phyloP scores from a whole-genome alignment of 2,888 invertebrate genomes.

The Xiphydria camelus region DNA sequence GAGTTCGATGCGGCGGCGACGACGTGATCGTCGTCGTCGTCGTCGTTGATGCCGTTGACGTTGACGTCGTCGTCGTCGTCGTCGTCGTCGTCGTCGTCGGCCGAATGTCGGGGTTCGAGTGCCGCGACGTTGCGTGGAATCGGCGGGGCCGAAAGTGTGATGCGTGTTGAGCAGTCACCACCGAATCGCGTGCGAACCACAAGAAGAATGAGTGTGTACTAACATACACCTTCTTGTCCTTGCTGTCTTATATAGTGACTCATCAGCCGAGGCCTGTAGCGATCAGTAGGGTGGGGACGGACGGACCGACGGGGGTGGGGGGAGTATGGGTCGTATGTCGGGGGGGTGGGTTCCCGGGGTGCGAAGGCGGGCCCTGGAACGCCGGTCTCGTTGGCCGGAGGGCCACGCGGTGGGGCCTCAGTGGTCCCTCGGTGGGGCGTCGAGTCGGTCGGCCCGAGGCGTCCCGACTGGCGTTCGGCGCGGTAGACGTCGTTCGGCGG shows the following conservation, averaged over 20 bases:
- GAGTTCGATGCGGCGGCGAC: too few relatives aligned
- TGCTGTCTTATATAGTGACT: slow-evolving; percentile 58
- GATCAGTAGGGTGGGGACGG: slow-evolving; percentile 13
- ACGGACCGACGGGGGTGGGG: slow-evolving; percentile 25
- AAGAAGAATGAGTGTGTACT: slow-evolving; percentile 55
- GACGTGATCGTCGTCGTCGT: too few relatives aligned
- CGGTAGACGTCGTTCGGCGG: slow-evolving; percentile 17
- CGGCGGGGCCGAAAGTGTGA: neutral
- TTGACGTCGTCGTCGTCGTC: too few relatives aligned
- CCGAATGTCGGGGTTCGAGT: neutral
- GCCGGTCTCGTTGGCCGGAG: slow-evolving; percentile 38
- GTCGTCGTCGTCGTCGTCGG: neutral
- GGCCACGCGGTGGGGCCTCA: slow-evolving; percentile 25
- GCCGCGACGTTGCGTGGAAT: too few relatives aligned
- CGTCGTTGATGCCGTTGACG: too few relatives aligned
- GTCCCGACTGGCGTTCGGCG: neutral
- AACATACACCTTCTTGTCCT: slow-evolving; percentile 57
- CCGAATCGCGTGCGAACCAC: slow-evolving; percentile 44
- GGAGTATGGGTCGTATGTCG: slow-evolving; percentile 14
- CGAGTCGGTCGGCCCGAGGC: neutral
- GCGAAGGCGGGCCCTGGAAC: slow-evolving; percentile 42
- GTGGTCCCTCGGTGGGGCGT: slow-evolving; percentile 3
- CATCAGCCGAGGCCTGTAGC: slow-evolving; percentile 47
- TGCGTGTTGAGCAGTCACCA: slow-evolving; percentile 2
- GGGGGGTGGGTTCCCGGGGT: slow-evolving; percentile 35